Conservation (phyloP, 2,113 vertebrate species). For the Hemichromis elongatus region DNA sequence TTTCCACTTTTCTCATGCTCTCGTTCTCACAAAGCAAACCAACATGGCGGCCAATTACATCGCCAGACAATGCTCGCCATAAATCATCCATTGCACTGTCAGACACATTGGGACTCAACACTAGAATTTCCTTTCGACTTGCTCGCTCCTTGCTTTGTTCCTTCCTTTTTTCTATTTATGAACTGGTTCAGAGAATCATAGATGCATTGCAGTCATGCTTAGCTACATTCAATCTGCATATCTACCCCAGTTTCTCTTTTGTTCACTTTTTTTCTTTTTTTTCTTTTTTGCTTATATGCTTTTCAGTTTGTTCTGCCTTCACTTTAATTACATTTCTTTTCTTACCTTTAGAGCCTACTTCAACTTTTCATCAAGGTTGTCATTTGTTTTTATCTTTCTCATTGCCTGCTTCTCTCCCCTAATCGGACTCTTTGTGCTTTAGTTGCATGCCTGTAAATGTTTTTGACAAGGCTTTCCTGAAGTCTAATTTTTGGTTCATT, state of each 20-base stretch:
- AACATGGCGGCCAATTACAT: slow-evolving; percentile 71
- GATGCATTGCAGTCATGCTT: slow-evolving; percentile 24
- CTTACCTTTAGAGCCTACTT: slow-evolving; percentile 9
- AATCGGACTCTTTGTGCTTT: neutral
- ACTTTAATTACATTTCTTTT: slow-evolving; percentile 19
- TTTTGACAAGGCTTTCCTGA: neutral
- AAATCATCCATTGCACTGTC: slow-evolving; percentile 68
- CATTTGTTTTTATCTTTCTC: slow-evolving; percentile 1
- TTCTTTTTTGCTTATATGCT: neutral
- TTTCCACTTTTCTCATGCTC: slow-evolving; percentile 15
- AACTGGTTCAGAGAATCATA: neutral
- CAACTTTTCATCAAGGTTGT: slow-evolving; percentile 23
- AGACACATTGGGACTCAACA: slow-evolving; percentile 55
- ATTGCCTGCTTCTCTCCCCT: neutral
- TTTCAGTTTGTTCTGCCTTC: neutral
- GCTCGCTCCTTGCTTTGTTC: slow-evolving; percentile 25
- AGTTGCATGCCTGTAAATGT: neutral
- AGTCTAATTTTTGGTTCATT: neutral
- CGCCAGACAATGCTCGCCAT: slow-evolving; percentile 55
- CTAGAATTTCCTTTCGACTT: neutral
- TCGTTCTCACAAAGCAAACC: slow-evolving; percentile 40
- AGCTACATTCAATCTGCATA: slow-evolving; percentile 7
- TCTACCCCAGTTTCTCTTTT: slow-evolving; percentile 1
- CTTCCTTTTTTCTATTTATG: slow-evolving; percentile 11
- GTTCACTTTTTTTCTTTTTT: neutral